Conservation (phyloP, 2,888 invertebrate species). For the Eristalinus sepulchralis region DNA sequence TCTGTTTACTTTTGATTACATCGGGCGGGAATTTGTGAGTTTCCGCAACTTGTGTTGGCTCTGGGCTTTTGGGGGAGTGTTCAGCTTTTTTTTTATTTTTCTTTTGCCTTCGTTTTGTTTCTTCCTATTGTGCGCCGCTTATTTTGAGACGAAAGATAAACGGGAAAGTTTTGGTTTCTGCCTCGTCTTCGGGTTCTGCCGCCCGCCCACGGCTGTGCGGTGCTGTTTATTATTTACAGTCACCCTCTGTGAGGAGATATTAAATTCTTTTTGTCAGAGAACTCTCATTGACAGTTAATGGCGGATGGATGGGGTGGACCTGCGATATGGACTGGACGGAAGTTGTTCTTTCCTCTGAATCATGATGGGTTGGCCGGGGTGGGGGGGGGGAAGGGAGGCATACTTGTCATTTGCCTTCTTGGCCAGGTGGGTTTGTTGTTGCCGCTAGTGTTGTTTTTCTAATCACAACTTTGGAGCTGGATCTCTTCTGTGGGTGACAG, state of each 20-base stretch:
- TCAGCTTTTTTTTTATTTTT: not conserved
- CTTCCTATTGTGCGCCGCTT: constrained; percentile 1
- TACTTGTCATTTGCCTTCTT: constrained; percentile 8
- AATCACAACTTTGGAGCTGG: not conserved
- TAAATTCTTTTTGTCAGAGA: constrained; percentile 29
- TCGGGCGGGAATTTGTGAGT: constrained; percentile 35
- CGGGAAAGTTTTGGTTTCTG: constrained; percentile 30
- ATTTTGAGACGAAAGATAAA: constrained; percentile 26
- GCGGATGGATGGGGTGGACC: not conserved
- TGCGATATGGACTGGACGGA: constrained; percentile 4
- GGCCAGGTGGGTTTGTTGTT: constrained; percentile 1
- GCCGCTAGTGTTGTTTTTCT: not conserved
- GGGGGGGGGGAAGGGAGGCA: too few relatives aligned
- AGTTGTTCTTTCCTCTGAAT: not conserved
- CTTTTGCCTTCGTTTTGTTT: too few relatives aligned
- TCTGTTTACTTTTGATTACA: constrained; percentile 59
- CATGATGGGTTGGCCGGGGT: too few relatives aligned
- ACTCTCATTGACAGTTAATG: constrained; percentile 46
- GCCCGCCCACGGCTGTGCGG: not conserved
- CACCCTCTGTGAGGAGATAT: constrained; percentile 42
- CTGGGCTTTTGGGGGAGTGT: not conserved
- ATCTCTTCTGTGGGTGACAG: not conserved
- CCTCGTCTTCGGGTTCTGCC: not conserved
- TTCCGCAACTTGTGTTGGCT: constrained; percentile 29
- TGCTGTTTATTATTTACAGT: constrained; percentile 41